These are phyloP conservation scores for Rhyacophila evoluta DNA, from an alignment of 2,888 invertebrate genomes.

Conservation along the genomic window DNA sequence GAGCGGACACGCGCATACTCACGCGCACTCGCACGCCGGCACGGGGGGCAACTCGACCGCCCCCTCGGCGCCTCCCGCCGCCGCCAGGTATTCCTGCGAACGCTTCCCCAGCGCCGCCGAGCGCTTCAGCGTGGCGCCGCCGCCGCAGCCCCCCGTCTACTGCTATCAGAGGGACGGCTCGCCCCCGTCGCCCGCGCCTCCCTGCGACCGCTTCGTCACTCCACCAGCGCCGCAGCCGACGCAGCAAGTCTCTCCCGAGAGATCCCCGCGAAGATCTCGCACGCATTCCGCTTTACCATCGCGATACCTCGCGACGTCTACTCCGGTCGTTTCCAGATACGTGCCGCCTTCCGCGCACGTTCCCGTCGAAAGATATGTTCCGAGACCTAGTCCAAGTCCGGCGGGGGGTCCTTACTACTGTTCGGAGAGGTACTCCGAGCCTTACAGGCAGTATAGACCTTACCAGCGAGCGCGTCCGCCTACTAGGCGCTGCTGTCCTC, in stretches of 20 bases:
- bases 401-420: conserved; percentile 71
- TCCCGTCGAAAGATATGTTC: conserved; percentile 79
- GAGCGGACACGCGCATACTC: conserved; percentile 54
- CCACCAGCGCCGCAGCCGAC: conserved; percentile 75
- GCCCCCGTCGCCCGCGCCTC: conserved; percentile 71
- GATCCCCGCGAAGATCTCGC: conserved; percentile 78
- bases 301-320: conserved; percentile 58
- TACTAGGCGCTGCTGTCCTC: conserved; percentile 66
- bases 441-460: conserved; percentile 62
- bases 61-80: conserved; percentile 54
- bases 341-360: conserved; percentile 78
- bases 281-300: conserved; percentile 59
- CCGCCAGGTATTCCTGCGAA: conserved; percentile 67
- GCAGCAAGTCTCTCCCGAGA: conserved; percentile 69
- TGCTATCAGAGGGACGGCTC: conserved; percentile 58
- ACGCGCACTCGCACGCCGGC: conserved; percentile 64
- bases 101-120: conserved; percentile 69
- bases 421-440: conserved; percentile 59
- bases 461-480: conserved; percentile 60
- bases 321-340: conserved; percentile 67
- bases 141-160: conserved; percentile 61
- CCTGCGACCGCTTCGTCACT: conserved; percentile 71
- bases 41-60: conserved; percentile 57
- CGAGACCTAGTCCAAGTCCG: conserved; percentile 69
- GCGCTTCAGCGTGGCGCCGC: conserved; percentile 70